Base-by-base conservation (phyloP, 1,140 invertebrate species). In the Melitaea cinxia region DNA sequence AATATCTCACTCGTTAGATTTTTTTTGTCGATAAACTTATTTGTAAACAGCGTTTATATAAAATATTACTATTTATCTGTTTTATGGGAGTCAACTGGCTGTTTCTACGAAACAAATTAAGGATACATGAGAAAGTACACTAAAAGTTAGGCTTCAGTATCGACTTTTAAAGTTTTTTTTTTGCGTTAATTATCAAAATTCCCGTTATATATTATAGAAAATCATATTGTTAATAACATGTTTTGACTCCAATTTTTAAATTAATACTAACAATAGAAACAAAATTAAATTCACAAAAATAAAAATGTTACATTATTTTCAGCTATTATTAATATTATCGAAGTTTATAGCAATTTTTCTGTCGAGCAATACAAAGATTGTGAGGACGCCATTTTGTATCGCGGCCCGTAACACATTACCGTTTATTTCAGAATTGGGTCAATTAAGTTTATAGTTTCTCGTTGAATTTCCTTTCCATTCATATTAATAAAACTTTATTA, bases 1-100 rank as follows among this genome's bases (percentile, higher is more conserved):
- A 85, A 82, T 85, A 85, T 82, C 80, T 85, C 80, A 85, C 82
- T 85, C 78, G 74, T 71, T 69, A 72, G 65, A 67, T 77, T 7
- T 19, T 35, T 35, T 35, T 39, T 83, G 73, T 72, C 69, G 60
- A 52, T 68, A 61, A 68, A 62, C 63, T 55, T 55, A 62, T 54
- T 26, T 68, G 65, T 68, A 63, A 68, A 72, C 61, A 53, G 42
- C 57, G 49, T 57, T 59, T 68, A 64, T 47, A 47, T 61, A 72
- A 68, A 64, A 72, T 60, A 72, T 42, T 42, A 17, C n/a, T 42
- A 19, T 26, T 68, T 66, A 60, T 69, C 37, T 55, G 24, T 33
- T 62, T 33, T 37, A 21, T 47, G 49, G 49, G 68, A 63, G 68
- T 70, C 53, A 66, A 58, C 68, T 54, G 63, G 47, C 63, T 17